Percentiles rank a stretch among this genome's conserved stretches.
These are phyloP conservation scores for Melanotaenia nigrans DNA, from an alignment of 2,797 vertebrate species.

Conservation along the genomic window DNA sequence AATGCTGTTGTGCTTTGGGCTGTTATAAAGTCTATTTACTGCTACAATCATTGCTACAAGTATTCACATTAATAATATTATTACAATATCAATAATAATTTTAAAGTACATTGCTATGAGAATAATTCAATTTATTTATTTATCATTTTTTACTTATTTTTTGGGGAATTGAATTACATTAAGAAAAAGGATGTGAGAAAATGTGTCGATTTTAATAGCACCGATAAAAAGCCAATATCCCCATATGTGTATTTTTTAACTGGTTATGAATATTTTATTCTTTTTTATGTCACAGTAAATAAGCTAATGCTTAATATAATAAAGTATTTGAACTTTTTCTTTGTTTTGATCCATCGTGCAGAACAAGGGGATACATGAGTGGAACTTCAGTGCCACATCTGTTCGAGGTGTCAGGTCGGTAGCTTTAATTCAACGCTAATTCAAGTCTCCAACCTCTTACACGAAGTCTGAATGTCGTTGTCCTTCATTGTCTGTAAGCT, in stretches of 20 bases:
- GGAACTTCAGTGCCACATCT: slow-evolving; percentile 93
- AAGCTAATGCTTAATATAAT: neutral
- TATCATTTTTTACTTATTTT: neutral
- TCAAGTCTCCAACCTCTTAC: neutral
- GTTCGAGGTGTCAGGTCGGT: slow-evolving; percentile 91
- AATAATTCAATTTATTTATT: neutral
- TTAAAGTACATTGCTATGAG: neutral
- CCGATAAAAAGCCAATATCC: neutral
- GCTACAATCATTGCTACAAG: neutral
- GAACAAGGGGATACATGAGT: slow-evolving; percentile 95
- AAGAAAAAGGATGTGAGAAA: too few relatives aligned
- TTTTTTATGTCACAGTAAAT: neutral
- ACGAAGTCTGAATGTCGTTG: neutral
- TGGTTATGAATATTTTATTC: neutral
- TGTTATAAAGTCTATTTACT: neutral
- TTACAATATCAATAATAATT: neutral
- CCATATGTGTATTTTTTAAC: neutral
- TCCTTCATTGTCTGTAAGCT: neutral
- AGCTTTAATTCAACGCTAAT: neutral
- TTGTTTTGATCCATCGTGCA: slow-evolving; percentile 57
- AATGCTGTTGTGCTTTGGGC: neutral
- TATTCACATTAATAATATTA: neutral
- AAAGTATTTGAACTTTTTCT: too few relatives aligned
- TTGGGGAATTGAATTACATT: neutral
- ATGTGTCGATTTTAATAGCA: neutral